Percentiles rank a stretch among this genome's conserved stretches.
These are phyloP conservation scores for Megastigmus dorsalis DNA, from an alignment of 2,888 invertebrate genomes.

Conservation along the genomic window DNA sequence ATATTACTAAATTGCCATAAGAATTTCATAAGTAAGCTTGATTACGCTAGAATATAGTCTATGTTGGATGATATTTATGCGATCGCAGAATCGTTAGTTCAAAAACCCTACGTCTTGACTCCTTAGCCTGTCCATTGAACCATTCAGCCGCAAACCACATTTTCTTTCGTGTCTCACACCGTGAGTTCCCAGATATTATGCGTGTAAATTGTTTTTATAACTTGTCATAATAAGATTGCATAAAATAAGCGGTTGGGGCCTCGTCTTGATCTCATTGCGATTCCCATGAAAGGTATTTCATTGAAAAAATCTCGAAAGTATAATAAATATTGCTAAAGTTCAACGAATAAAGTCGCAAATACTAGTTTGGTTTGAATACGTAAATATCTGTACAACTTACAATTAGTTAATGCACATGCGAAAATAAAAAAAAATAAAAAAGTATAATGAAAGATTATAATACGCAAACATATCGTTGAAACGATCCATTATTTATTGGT, in stretches of 20 bases:
- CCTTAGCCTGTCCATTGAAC: conserved; percentile 66
- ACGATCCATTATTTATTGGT: too few relatives aligned
- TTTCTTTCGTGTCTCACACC: conserved; percentile 8
- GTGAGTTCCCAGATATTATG: conserved; percentile 17
- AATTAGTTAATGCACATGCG: too few relatives aligned
- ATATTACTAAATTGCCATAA: too few relatives aligned
- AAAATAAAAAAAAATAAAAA: too few relatives aligned
- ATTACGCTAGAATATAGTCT: neutral
- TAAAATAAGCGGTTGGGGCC: conserved; percentile 22
- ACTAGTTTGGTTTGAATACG: too few relatives aligned
- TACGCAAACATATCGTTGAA: too few relatives aligned
- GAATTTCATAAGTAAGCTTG: too few relatives aligned
- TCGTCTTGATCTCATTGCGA: neutral
- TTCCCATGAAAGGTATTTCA: conserved; percentile 31
- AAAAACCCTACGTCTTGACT: conserved; percentile 59
- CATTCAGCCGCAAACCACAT: conserved; percentile 71
- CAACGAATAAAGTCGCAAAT: too few relatives aligned
- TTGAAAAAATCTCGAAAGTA: too few relatives aligned
- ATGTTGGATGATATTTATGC: neutral
- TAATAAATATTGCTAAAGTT: too few relatives aligned
- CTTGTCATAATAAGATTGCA: conserved; percentile 26
- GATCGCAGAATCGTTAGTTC: neutral
- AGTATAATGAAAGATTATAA: too few relatives aligned
- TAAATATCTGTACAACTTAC: too few relatives aligned
- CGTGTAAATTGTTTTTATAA: conserved; percentile 34